These are phyloP conservation scores for Diorhabda carinulata DNA, from an alignment of 1,140 invertebrate genomes.

Conservation along the genomic window DNA sequence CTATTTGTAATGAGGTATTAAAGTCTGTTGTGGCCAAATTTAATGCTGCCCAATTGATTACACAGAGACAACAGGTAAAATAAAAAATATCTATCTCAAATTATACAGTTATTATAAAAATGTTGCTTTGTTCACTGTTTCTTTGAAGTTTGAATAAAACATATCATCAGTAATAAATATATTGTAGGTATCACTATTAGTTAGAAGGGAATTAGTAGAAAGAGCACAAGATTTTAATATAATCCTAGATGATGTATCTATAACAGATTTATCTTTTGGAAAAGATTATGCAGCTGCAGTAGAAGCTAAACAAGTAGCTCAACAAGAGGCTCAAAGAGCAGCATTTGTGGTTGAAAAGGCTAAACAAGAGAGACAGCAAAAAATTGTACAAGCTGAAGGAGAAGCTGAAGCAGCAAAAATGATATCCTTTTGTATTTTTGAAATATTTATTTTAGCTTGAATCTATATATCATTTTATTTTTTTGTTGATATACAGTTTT, in stretches of 20 bases:
- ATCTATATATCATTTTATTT: background rate
- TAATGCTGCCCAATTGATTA: conserved; percentile 98
- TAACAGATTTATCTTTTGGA: conserved; percentile 97
- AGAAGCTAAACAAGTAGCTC: conserved; percentile 98
- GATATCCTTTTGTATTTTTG: conserved; percentile 71
- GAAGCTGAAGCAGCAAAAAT: conserved; percentile 98
- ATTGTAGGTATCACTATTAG: conserved; percentile 77
- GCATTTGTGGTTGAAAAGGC: conserved; percentile 97
- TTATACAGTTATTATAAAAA: background rate
- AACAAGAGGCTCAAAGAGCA: conserved; percentile 98
- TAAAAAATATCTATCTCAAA: conserved; percentile 11
- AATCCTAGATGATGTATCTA: conserved; percentile 98
- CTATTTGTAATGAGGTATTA: conserved; percentile 98
- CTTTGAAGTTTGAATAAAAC: conserved; percentile 4
- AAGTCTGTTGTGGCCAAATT: conserved; percentile 99
- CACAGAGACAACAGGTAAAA: conserved; percentile 89
- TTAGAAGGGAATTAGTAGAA: conserved; percentile 90
- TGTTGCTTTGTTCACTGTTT: background rate
- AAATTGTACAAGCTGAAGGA: conserved; percentile 99
- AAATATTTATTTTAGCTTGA: background rate
- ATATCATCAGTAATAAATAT: conserved; percentile 8
- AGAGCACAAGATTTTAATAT: conserved; percentile 98
- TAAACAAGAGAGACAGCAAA: conserved; percentile 97
- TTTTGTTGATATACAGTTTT: background rate
- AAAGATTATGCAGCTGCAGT: conserved; percentile 99